Evolutionary conservation across 1,140 invertebrate species (phyloP).

Genomic region (Drosophila willistoni): DNA sequence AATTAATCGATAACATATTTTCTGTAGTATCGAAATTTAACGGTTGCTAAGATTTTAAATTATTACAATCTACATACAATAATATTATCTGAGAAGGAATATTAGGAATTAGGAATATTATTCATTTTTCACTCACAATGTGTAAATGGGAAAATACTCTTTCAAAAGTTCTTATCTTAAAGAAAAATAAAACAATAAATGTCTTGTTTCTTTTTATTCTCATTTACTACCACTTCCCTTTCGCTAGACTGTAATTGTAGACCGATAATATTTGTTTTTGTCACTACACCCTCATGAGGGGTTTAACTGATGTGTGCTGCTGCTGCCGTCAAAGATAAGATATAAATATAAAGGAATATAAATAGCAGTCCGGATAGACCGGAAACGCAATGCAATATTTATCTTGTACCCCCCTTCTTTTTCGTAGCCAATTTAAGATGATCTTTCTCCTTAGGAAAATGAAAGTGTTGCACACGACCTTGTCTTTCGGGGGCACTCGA

Average conservation of each 20-base stretch:
- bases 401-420: constrained; percentile 42
- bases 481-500: constrained; percentile 25
- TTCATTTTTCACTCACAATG: too few species aligned
- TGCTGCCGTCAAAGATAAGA: constrained; percentile 60
- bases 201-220: not conserved
- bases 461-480: constrained; percentile 34
- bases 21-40: too few species aligned
- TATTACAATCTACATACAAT: too few species aligned
- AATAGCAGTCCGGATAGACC: constrained; percentile 57
- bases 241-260: constrained; percentile 32
- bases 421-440: constrained; percentile 35
- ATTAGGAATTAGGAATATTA: too few species aligned
- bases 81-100: too few species aligned
- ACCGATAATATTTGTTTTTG: constrained; percentile 59
- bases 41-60: too few species aligned
- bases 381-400: constrained; percentile 66
- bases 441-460: not conserved
- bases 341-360: constrained; percentile 65
- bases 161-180: not conserved
- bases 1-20: too few species aligned
- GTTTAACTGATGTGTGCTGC: constrained; percentile 17
- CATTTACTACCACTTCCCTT: not conserved
- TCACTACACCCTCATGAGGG: constrained; percentile 50
- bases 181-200: not conserved
- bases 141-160: too few species aligned